Percentiles rank a stretch among this genome's conserved stretches.
Conservation (phyloP, 2,797 vertebrate species). For the Crypturellus tataupa region DNA sequence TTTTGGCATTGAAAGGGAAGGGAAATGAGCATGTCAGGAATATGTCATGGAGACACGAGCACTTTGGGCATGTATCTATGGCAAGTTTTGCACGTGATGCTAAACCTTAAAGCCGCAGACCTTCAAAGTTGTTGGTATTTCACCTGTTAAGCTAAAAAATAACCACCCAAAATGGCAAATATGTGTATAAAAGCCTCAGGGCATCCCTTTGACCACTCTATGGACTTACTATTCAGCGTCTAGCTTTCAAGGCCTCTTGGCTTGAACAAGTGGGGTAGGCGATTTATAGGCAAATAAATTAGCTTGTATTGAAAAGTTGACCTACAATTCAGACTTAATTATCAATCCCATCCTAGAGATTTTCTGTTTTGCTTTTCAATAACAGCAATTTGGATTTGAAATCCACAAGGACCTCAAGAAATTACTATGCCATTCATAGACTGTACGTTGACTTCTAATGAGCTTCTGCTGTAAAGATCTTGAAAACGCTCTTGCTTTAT, state of each 20-base stretch:
- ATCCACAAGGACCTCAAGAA: not conserved
- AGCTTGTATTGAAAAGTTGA: not conserved
- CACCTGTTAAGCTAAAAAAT: not conserved
- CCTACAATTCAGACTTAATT: slow-evolving; percentile 30
- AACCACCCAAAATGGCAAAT: not conserved
- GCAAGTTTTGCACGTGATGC: not conserved
- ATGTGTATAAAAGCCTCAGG: not conserved
- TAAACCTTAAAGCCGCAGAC: not conserved
- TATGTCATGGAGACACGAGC: not conserved
- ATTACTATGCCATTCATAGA: not conserved
- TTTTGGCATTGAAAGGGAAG: not conserved
- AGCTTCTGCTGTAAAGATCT: not conserved
- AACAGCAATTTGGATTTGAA: not conserved
- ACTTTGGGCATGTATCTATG: not conserved
- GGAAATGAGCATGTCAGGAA: not conserved
- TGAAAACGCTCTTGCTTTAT: not conserved
- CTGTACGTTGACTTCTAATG: not conserved
- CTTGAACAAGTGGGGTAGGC: not conserved
- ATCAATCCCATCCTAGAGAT: slow-evolving; percentile 17
- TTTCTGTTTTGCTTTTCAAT: slow-evolving; percentile 29
- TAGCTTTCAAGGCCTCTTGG: not conserved
- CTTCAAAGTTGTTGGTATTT: not conserved
- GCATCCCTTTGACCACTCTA: not conserved
- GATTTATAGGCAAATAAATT: slow-evolving; percentile 15
- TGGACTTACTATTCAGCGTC: not conserved